Percentiles rank a stretch among this genome's conserved stretches.
phyloP scores from a whole-genome alignment of 2,797 vertebrate species.

The Cryptoblepharus egeriae region DNA sequence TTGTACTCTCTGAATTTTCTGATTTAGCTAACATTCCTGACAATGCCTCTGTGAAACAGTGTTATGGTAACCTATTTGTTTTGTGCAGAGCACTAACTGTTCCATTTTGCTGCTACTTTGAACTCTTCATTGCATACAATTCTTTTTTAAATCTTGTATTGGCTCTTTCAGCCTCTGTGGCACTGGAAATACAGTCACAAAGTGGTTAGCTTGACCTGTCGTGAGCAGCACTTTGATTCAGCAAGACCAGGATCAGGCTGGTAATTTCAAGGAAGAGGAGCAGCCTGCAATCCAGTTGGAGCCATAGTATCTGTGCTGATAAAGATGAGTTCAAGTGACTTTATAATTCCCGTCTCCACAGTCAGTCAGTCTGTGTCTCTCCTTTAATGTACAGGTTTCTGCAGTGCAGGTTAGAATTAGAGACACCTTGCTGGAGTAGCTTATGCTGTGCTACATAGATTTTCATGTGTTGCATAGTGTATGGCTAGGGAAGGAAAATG shows the following conservation, averaged over 20 bases:
- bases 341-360: slow-evolving; percentile 45
- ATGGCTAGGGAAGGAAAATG: slow-evolving; percentile 4
- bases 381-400: background rate
- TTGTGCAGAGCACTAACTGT: background rate
- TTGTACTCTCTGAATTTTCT: background rate
- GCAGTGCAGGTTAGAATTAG: slow-evolving; percentile 3
- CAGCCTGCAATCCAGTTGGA: slow-evolving; percentile 47
- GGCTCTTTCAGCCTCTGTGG: background rate
- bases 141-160: background rate
- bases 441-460: background rate
- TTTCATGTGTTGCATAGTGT: background rate
- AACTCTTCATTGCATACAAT: background rate
- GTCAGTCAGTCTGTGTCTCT: slow-evolving; percentile 28
- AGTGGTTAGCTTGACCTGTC: background rate
- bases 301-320: slow-evolving; percentile 59
- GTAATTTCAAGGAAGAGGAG: slow-evolving; percentile 49
- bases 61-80: background rate
- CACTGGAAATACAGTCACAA: background rate
- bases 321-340: slow-evolving; percentile 33
- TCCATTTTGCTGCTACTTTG: background rate
- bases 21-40: background rate
- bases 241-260: background rate
- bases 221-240: background rate
- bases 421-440: slow-evolving; percentile 28
- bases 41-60: background rate